These are phyloP conservation scores for Conomelus anceps DNA, from an alignment of 2,888 invertebrate genomes.

Conservation along the genomic window DNA sequence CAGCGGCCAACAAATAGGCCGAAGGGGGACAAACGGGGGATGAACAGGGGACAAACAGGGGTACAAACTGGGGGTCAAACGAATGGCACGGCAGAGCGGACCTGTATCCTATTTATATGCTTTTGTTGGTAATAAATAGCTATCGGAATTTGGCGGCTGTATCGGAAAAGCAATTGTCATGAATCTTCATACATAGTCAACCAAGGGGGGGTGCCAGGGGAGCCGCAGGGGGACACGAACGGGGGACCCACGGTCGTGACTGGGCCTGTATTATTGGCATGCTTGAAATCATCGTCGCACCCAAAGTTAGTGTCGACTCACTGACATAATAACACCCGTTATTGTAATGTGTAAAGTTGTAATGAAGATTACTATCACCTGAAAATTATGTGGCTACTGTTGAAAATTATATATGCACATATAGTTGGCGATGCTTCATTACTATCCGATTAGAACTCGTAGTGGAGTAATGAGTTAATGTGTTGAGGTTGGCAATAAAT, in stretches of 20 bases:
- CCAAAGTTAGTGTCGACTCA: neutral
- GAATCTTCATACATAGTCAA: neutral
- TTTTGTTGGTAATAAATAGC: neutral
- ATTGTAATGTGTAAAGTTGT: neutral
- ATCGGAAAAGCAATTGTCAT: neutral
- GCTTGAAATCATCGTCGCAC: neutral
- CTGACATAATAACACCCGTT: neutral
- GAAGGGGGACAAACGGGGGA: neutral
- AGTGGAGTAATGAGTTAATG: too few species aligned
- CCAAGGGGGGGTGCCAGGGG: neutral
- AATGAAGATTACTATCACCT: neutral
- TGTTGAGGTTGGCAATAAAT: too few species aligned
- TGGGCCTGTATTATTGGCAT: neutral
- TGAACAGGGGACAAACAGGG: neutral
- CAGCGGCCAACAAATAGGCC: neutral
- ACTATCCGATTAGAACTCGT: too few species aligned
- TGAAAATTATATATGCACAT: neutral
- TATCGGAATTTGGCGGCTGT: neutral
- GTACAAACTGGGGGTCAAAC: neutral
- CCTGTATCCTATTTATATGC: neutral
- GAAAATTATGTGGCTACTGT: neutral
- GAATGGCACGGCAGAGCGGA: neutral
- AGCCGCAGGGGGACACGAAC: neutral
- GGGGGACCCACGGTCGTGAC: neutral
- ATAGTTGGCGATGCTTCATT: neutral